Evolutionary conservation across 2,888 invertebrate species (phyloP).

Genomic region (Ichneumoninae sp.): DNA sequence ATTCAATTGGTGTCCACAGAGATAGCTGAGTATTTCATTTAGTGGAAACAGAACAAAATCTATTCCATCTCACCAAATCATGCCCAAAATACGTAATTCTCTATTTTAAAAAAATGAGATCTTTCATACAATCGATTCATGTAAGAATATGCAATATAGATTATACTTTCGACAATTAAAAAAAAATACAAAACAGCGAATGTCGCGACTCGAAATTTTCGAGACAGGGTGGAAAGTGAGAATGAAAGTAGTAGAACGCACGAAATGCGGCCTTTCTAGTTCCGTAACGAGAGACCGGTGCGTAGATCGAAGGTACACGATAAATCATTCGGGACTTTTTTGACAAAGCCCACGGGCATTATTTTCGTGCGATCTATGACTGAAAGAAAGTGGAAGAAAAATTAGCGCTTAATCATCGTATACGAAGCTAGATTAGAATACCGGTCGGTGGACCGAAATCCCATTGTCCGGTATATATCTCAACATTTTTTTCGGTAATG

Average conservation of each 20-base stretch:
- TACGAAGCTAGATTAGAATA: slow-evolving; percentile 33
- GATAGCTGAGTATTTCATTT: slow-evolving; percentile 82
- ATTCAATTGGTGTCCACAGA: slow-evolving; percentile 81
- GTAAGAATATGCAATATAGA: slow-evolving; percentile 52
- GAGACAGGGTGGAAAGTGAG: slow-evolving; percentile 4
- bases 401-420: slow-evolving; percentile 25
- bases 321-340: slow-evolving; percentile 25
- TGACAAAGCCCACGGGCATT: neutral
- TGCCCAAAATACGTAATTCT: slow-evolving; percentile 39
- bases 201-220: slow-evolving; percentile 30
- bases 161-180: slow-evolving; percentile 47
- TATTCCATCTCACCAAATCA: slow-evolving; percentile 32
- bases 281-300: slow-evolving; percentile 19
- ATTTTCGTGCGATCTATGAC: slow-evolving; percentile 71
- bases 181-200: slow-evolving; percentile 27
- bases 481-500: slow-evolving; percentile 18
- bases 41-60: slow-evolving; percentile 27
- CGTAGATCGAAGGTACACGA: slow-evolving; percentile 20
- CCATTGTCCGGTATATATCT: slow-evolving; percentile 27
- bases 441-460: slow-evolving; percentile 13
- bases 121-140: slow-evolving; percentile 48
- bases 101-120: slow-evolving; percentile 13
- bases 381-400: slow-evolving; percentile 34
- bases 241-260: neutral
- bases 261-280: slow-evolving; percentile 9